A percentile compares a stretch with the other conserved stretches of the same genome.
These are phyloP conservation scores for Pholis gunnellus DNA, from an alignment of 2,113 vertebrate genomes.

Conservation along the genomic window DNA sequence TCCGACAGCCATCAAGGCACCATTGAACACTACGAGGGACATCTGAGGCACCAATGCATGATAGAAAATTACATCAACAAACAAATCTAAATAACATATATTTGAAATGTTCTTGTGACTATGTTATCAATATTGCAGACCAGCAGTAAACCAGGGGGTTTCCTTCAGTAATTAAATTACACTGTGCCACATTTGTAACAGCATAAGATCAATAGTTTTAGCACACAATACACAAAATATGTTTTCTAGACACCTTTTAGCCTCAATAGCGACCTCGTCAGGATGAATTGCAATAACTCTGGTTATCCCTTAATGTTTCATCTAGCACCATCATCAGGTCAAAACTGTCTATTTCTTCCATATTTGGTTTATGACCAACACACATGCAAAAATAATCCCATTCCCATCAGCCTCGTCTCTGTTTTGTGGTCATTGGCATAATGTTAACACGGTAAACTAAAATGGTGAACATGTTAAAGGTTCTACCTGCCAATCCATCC, in stretches of 20 bases:
- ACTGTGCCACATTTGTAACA: background rate
- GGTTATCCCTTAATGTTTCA: background rate
- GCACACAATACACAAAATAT: background rate
- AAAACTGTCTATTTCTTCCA: background rate
- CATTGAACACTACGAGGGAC: constrained; percentile 75
- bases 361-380: background rate
- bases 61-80: background rate
- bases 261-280: background rate
- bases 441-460: background rate
- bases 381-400: background rate
- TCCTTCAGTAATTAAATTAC: background rate
- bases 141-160: background rate
- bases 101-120: background rate
- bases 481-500: background rate
- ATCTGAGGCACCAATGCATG: constrained; percentile 49
- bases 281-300: background rate
- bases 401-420: background rate
- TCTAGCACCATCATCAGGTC: background rate
- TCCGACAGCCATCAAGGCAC: constrained; percentile 73
- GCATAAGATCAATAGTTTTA: background rate
- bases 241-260: background rate
- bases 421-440: background rate
- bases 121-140: background rate
- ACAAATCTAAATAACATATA: background rate
- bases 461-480: background rate